Evolutionary conservation across 2,797 vertebrate genomes (phyloP), one percentile per base, ranked within the genome.

Genomic region (Enteromius radiatus): DNA sequence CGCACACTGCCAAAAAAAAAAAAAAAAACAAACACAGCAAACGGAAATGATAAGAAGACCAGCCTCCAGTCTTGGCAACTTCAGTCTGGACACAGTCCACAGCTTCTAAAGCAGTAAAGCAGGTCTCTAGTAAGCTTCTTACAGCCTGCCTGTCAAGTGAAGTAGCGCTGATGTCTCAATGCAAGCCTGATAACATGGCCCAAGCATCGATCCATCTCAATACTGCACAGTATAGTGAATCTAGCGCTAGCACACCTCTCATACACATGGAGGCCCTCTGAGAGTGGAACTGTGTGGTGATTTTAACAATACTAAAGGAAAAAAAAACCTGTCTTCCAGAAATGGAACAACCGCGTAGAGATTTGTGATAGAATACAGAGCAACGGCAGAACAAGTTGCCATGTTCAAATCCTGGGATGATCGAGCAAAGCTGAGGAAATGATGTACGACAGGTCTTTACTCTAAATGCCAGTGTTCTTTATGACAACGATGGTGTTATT

Each of bases 91-190:
- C 82, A 63, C 21, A 61, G 63, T 80, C 81, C 75, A 56, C 64
- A 36, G 69, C 67, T 21, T 82, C 43, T 64, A 81, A 70, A 45
- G 59, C 56, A 73, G 84, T 26, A 82, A 67, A 43, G 14, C 38
- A 0, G 78, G 82, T 68, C 79, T 83, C 69, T 85, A 68, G 69
- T 88, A 84, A 91, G 88, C 88, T 88, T 84, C 90, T 89, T 73
- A 87, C 59, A 85, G 82, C 70, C 76, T 4, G 80, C 87, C 90
- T 73, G 71, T 86, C 84, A 86, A 86, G 83, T 82, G 38, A 5
- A 83, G 84, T 81, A 5, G 82, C 74, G 47, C 82, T 84, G 90
- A 91, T 49, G 86, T 88, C 88, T 90, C 85, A 85, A 88, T 85
- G 81, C 54, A 61, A 76, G 17, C 70, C 78, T 33, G 26, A 88